A percentile compares a stretch with the other conserved stretches of the same genome.
These are phyloP conservation scores for Adelges cooleyi DNA, from an alignment of 1,140 invertebrate genomes.

Conservation along the genomic window DNA sequence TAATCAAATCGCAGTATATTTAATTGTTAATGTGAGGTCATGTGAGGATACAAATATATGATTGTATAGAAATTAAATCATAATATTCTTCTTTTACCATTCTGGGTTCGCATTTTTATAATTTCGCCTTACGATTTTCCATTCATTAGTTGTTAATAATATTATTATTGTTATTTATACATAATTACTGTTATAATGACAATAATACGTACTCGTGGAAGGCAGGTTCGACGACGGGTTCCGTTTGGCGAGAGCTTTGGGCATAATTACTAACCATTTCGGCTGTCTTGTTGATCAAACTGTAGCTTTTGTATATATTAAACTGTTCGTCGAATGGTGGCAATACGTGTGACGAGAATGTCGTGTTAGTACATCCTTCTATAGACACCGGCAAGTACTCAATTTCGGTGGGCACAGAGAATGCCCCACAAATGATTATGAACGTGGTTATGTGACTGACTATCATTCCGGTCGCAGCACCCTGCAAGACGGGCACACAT, in stretches of 20 bases:
- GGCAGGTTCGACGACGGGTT: background rate
- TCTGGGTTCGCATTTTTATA: no score
- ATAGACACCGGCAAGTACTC: slow-evolving; percentile 46
- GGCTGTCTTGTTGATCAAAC: background rate
- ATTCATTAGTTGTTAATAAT: no score
- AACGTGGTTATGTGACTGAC: slow-evolving; percentile 50
- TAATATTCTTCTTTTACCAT: no score
- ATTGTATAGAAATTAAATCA: no score
- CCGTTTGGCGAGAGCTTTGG: background rate
- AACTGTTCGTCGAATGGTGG: slow-evolving; percentile 20
- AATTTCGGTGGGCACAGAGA: slow-evolving; percentile 42
- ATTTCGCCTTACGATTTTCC: no score
- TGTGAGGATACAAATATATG: no score
- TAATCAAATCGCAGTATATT: no score
- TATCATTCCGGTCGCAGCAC: slow-evolving; percentile 54
- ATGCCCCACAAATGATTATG: slow-evolving; percentile 52
- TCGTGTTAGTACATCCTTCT: slow-evolving; percentile 51
- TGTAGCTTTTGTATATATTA: background rate
- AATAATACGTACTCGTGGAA: background rate
- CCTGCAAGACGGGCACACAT: no score
- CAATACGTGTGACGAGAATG: slow-evolving; percentile 46
- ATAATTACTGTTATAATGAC: no score
- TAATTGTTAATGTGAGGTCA: no score
- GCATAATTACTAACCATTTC: background rate
- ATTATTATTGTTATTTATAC: no score